These are phyloP conservation scores for Limosa lapponica DNA, from an alignment of 2,797 vertebrate species.

Conservation along the genomic window DNA sequence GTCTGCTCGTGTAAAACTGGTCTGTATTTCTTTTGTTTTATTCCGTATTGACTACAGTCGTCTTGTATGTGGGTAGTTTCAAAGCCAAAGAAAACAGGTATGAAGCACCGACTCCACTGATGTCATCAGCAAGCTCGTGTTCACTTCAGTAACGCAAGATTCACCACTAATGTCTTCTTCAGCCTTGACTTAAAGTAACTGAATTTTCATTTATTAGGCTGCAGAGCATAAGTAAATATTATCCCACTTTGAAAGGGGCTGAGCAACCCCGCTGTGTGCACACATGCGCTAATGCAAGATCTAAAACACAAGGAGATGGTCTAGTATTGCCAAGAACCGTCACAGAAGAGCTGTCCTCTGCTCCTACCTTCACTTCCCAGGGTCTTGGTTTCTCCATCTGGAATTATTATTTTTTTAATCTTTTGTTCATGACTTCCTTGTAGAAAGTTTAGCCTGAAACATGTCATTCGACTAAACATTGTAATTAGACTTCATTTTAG, in stretches of 20 bases:
- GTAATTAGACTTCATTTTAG: background rate
- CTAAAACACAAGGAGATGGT: background rate
- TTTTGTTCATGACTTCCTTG: background rate
- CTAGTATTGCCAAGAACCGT: background rate
- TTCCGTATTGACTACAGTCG: background rate
- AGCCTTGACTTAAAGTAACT: background rate
- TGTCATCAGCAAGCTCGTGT: background rate
- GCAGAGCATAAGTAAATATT: background rate
- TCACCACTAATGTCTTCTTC: background rate
- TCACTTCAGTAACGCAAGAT: background rate
- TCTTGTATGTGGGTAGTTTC: background rate
- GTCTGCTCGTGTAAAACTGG: background rate
- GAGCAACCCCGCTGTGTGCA: background rate
- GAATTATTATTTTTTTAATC: background rate
- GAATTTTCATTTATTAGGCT: background rate
- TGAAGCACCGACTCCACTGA: background rate
- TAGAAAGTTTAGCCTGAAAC: background rate
- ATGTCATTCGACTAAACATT: background rate
- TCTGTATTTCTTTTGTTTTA: background rate
- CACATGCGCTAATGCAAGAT: fast-evolving
- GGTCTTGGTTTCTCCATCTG: background rate
- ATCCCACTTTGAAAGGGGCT: background rate
- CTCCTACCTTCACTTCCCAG: background rate
- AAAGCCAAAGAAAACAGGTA: constrained; percentile 3
- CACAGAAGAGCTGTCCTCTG: background rate